These are phyloP conservation scores for Oeneis ivallda DNA, from an alignment of 2,888 invertebrate genomes.

Conservation along the genomic window DNA sequence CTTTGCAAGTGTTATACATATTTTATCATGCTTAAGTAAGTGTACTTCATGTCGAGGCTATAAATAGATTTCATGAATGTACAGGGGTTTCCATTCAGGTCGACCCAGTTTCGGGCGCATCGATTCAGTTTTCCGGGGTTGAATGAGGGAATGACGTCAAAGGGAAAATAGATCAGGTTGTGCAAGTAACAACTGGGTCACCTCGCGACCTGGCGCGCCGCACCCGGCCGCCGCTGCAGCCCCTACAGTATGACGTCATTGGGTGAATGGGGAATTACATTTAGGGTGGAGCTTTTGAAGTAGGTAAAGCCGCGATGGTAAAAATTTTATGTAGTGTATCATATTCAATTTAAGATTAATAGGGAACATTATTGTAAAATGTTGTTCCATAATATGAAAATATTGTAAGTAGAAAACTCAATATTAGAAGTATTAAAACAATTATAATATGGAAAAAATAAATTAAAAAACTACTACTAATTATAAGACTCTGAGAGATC, in stretches of 20 bases:
- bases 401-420: too few species aligned
- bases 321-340: neutral
- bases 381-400: too few species aligned
- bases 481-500: too few species aligned
- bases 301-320: neutral
- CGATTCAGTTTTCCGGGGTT: constrained; percentile 73
- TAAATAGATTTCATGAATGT: constrained; percentile 70
- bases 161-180: constrained; percentile 69
- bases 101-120: constrained; percentile 71
- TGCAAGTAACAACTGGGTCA: constrained; percentile 72
- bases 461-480: too few species aligned
- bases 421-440: too few species aligned
- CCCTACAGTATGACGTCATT: constrained; percentile 38
- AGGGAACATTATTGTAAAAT: too few species aligned
- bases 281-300: constrained; percentile 7
- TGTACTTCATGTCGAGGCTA: constrained; percentile 45
- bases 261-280: constrained; percentile 37
- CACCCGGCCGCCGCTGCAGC: constrained; percentile 36
- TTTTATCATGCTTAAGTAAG: neutral
- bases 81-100: constrained; percentile 68
- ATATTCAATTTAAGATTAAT: too few species aligned
- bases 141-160: constrained; percentile 77
- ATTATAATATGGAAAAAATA: too few species aligned
- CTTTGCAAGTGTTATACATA: constrained; percentile 1
- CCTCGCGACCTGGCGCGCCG: constrained; percentile 50